These are phyloP conservation scores for Aplochiton taeniatus DNA, from an alignment of 2,797 vertebrate genomes.

Conservation along the genomic window DNA sequence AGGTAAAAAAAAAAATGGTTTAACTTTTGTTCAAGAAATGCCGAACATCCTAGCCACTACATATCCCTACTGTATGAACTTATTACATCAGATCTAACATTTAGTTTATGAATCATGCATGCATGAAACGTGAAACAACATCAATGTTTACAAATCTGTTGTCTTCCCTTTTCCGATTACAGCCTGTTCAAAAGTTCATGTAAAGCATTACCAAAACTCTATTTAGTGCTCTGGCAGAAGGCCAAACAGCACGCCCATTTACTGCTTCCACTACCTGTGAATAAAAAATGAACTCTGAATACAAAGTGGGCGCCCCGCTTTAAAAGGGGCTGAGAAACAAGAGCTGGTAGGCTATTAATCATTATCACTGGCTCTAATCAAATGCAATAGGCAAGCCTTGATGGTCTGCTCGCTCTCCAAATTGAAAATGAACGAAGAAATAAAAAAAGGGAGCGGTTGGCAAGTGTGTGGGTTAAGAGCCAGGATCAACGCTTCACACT, in stretches of 20 bases:
- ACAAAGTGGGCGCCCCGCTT: slow-evolving; percentile 48
- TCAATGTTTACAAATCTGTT: background rate
- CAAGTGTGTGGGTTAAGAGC: slow-evolving; percentile 39
- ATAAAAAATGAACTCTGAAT: slow-evolving; percentile 62
- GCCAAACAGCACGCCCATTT: slow-evolving; percentile 35
- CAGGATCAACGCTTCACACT: slow-evolving; percentile 44
- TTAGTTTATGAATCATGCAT: no score
- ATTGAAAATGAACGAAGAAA: slow-evolving; percentile 48
- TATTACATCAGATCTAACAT: no score
- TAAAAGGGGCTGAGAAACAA: slow-evolving; percentile 56
- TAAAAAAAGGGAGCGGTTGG: slow-evolving; percentile 12
- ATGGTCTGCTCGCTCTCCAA: slow-evolving; percentile 63
- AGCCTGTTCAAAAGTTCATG: slow-evolving; percentile 16
- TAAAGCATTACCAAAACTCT: slow-evolving; percentile 37
- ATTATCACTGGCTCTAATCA: slow-evolving; percentile 52
- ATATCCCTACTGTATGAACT: no score
- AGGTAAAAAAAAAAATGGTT: no score
- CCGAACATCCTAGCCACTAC: no score
- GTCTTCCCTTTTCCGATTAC: slow-evolving; percentile 1
- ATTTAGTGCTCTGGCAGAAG: slow-evolving; percentile 46
- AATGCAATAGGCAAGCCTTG: slow-evolving; percentile 22
- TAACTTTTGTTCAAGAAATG: no score
- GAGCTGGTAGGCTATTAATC: slow-evolving; percentile 59
- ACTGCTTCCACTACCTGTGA: slow-evolving; percentile 52
- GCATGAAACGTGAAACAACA: no score